Conservation (phyloP, 2,797 vertebrate genomes). For the Chromis chromis region DNA sequence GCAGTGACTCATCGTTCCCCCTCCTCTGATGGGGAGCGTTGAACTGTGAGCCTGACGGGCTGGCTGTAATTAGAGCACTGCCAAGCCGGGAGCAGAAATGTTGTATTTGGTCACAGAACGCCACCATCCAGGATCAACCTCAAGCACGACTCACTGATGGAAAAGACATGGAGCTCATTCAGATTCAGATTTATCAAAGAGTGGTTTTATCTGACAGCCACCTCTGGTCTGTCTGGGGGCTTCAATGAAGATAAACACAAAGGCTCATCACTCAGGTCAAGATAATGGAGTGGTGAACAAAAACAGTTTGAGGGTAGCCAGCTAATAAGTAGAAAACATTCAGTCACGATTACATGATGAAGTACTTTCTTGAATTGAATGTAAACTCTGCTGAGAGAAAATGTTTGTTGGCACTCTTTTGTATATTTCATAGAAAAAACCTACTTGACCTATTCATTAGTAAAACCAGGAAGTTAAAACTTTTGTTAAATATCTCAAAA, state of each 20-base stretch:
- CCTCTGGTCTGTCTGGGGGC: neutral
- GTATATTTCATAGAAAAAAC: neutral
- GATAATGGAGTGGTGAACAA: neutral
- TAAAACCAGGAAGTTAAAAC: too few species aligned
- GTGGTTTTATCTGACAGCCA: conserved; percentile 15
- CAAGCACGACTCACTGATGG: conserved; percentile 30
- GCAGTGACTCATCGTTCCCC: conserved; percentile 52
- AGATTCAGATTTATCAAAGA: neutral
- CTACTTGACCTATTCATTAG: neutral
- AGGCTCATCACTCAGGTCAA: neutral
- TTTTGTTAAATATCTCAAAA: too few species aligned
- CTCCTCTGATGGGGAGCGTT: conserved; percentile 32
- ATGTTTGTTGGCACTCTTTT: neutral
- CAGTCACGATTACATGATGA: neutral
- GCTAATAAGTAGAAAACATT: neutral
- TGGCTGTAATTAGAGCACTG: conserved; percentile 56
- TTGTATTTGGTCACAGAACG: conserved; percentile 26
- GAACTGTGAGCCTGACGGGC: conserved; percentile 25
- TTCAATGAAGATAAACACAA: neutral
- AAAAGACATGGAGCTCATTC: conserved; percentile 26
- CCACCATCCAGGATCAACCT: conserved; percentile 31
- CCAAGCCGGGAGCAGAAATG: conserved; percentile 27
- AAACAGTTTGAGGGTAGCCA: neutral
- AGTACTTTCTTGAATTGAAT: neutral
- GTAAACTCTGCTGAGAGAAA: neutral